Evolutionary conservation across 2,888 invertebrate genomes (phyloP).

Genomic region (Lasioglossum marginatum): DNA sequence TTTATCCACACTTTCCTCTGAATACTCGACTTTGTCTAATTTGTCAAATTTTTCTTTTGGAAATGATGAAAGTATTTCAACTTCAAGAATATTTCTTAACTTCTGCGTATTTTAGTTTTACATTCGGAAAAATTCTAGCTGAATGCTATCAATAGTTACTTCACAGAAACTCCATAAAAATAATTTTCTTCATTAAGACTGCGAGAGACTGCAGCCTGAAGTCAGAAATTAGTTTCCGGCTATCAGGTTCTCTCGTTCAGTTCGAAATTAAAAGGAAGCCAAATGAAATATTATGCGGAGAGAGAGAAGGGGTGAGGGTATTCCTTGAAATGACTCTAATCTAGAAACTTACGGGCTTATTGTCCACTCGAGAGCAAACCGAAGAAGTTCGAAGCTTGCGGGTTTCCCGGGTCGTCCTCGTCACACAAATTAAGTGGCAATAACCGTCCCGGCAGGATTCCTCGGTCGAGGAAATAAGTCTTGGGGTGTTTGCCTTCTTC

Average conservation of each 20-base stretch:
- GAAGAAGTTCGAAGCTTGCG: neutral
- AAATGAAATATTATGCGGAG: neutral
- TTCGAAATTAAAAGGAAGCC: neutral
- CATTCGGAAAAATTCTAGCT: no score
- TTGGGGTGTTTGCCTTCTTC: neutral
- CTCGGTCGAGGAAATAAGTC: neutral
- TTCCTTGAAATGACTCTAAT: neutral
- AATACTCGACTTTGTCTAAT: neutral
- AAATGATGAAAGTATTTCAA: no score
- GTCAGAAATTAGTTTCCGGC: neutral
- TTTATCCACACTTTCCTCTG: neutral
- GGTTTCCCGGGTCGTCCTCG: neutral
- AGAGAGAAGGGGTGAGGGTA: neutral
- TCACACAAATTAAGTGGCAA: constrained; percentile 8
- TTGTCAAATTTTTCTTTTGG: neutral
- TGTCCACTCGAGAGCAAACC: neutral
- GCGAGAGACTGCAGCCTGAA: neutral
- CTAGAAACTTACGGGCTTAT: constrained; percentile 1
- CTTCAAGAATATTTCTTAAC: no score
- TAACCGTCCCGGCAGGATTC: neutral
- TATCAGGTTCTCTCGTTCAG: neutral
- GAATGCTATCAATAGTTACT: neutral
- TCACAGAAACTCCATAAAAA: neutral
- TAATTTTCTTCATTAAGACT: neutral
- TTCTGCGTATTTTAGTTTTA: no score